Conservation (phyloP, 1,140 invertebrate genomes). For the Heterodera schachtii region DNA sequence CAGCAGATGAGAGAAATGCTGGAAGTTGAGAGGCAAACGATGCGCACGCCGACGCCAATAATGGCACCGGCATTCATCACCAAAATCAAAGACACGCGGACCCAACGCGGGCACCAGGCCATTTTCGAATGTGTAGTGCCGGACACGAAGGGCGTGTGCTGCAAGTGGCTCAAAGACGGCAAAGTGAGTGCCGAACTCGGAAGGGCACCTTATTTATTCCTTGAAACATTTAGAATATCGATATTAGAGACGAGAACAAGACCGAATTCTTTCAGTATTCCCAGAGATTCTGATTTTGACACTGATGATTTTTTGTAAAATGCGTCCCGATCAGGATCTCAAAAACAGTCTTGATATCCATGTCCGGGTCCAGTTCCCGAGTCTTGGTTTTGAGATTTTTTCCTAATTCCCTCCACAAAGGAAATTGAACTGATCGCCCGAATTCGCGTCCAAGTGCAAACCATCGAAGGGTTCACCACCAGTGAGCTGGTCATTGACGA, state of each 20-base stretch:
- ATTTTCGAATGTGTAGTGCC: slow-evolving; percentile 66
- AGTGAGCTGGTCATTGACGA: slow-evolving; percentile 89
- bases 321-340: too few relatives aligned
- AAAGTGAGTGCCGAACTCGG: neutral
- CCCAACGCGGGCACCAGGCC: slow-evolving; percentile 60
- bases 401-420: slow-evolving; percentile 61
- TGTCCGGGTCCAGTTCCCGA: too few relatives aligned
- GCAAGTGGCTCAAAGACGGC: slow-evolving; percentile 68
- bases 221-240: too few relatives aligned
- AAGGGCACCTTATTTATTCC: too few relatives aligned
- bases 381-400: neutral
- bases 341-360: too few relatives aligned
- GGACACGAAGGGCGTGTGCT: slow-evolving; percentile 73
- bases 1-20: slow-evolving; percentile 43
- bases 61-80: slow-evolving; percentile 66
- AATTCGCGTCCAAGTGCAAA: slow-evolving; percentile 59
- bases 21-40: slow-evolving; percentile 49
- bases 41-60: slow-evolving; percentile 62
- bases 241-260: too few relatives aligned
- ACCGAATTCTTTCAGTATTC: too few relatives aligned
- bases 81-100: slow-evolving; percentile 63
- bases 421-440: slow-evolving; percentile 75
- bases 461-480: slow-evolving; percentile 69
- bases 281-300: too few relatives aligned
- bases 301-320: too few relatives aligned